Evolutionary conservation across 2,888 invertebrate genomes (phyloP).

Genomic region (Acrocyrtus sp.): DNA sequence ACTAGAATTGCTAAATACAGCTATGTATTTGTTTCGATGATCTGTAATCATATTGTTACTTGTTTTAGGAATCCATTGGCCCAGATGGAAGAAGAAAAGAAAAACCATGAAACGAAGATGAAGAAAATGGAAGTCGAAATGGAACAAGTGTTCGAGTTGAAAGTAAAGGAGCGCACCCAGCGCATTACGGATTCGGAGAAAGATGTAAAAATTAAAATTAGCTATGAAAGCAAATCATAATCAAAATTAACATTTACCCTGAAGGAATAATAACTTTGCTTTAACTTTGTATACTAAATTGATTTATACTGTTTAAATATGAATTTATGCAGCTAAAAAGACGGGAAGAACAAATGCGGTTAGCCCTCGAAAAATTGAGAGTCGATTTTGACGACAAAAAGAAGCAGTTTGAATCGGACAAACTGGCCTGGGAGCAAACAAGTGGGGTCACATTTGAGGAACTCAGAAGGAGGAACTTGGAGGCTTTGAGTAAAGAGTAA

Average conservation of each 20-base stretch:
- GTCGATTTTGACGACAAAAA: constrained; percentile 91
- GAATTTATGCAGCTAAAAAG: constrained; percentile 74
- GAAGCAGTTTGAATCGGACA: constrained; percentile 85
- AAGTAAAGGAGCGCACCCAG: constrained; percentile 95
- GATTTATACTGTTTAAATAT: constrained; percentile 3
- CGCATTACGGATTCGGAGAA: constrained; percentile 95
- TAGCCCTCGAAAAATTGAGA: constrained; percentile 86
- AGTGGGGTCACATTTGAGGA: constrained; percentile 91
- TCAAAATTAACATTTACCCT: background rate
- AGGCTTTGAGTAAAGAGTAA: constrained; percentile 90
- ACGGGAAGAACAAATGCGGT: constrained; percentile 86
- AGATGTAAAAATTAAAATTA: constrained; percentile 72
- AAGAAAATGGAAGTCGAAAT: constrained; percentile 99
- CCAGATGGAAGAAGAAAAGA: constrained; percentile 98
- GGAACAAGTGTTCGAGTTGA: constrained; percentile 99
- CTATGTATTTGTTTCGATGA: no score
- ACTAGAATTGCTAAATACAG: background rate
- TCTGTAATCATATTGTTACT: no score
- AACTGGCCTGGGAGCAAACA: constrained; percentile 87
- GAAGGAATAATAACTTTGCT: background rate
- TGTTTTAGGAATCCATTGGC: constrained; percentile 91
- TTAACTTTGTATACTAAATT: no score
- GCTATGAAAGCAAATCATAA: no score
- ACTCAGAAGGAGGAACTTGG: constrained; percentile 84
- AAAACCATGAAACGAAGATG: constrained; percentile 95